Percentiles rank a stretch among this genome's conserved stretches.
Conservation (phyloP, 2,888 invertebrate genomes). For the Clusia tigrina region DNA sequence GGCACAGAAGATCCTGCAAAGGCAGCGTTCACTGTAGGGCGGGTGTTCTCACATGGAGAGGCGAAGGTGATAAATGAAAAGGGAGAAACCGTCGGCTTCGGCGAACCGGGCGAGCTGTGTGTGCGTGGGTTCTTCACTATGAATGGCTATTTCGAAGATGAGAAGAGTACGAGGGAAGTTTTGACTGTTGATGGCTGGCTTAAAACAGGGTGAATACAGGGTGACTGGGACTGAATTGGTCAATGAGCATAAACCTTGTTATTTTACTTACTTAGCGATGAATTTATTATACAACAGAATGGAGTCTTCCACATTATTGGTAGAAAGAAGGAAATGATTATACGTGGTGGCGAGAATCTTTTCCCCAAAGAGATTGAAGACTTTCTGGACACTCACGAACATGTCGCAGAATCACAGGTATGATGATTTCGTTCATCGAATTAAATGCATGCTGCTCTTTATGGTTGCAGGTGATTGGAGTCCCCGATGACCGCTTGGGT, state of each 20-base stretch:
- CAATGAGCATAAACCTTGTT: not conserved
- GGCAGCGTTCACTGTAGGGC: conserved; percentile 66
- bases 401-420: conserved; percentile 73
- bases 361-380: conserved; percentile 81
- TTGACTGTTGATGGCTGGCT: conserved; percentile 75
- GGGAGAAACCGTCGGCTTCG: conserved; percentile 70
- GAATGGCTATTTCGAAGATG: conserved; percentile 77
- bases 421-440: conserved; percentile 3
- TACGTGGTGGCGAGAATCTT: conserved; percentile 80
- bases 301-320: conserved; percentile 75
- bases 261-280: conserved; percentile 47
- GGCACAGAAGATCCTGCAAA: conserved; percentile 63
- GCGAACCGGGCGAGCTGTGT: conserved; percentile 75
- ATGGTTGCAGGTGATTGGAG: conserved; percentile 68
- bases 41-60: conserved; percentile 67
- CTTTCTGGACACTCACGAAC: conserved; percentile 72
- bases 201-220: conserved; percentile 70
- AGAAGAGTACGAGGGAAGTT: conserved; percentile 72
- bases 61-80: conserved; percentile 69
- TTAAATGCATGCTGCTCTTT: not conserved
- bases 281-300: conserved; percentile 69
- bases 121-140: conserved; percentile 74
- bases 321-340: conserved; percentile 76
- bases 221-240: not conserved
- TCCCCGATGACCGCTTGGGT: conserved; percentile 74